Percentiles rank a stretch among this genome's conserved stretches.
Evolutionary conservation across 2,888 invertebrate genomes (phyloP).

Genomic region (Drosophila flavopinicola): DNA sequence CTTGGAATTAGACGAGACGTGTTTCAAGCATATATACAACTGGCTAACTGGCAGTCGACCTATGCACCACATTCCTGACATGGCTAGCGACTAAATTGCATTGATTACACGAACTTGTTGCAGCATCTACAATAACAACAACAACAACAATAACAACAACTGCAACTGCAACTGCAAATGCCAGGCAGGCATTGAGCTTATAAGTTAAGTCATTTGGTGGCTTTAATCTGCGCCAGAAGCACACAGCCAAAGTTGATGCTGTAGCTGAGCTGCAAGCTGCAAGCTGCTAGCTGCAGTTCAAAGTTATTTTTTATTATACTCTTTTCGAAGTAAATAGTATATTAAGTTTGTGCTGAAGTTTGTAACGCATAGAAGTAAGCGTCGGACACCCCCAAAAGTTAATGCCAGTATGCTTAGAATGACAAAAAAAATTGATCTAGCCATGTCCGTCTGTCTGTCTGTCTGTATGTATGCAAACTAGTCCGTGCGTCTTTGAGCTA

Average conservation of each 20-base stretch:
- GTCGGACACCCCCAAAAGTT: too few species aligned
- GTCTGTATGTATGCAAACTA: too few species aligned
- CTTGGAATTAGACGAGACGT: constrained; percentile 32
- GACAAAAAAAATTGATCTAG: too few species aligned
- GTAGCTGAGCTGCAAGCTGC: constrained; percentile 11
- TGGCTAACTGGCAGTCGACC: constrained; percentile 48
- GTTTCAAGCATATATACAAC: constrained; percentile 41
- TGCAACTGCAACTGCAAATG: constrained; percentile 59
- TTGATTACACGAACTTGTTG: constrained; percentile 70
- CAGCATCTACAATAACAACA: constrained; percentile 55
- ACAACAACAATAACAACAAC: constrained; percentile 13
- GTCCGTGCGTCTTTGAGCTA: too few species aligned
- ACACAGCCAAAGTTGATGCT: constrained; percentile 29
- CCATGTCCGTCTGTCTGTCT: too few species aligned
- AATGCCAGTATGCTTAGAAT: too few species aligned
- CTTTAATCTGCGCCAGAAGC: constrained; percentile 52
- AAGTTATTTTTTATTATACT: constrained; percentile 52
- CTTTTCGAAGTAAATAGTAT: too few species aligned
- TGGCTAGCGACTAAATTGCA: constrained; percentile 69
- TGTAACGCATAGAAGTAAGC: too few species aligned
- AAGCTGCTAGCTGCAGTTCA: constrained; percentile 44
- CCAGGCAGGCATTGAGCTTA: constrained; percentile 57
- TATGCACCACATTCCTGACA: constrained; percentile 72
- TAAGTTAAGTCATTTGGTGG: constrained; percentile 74
- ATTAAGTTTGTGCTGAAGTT: too few species aligned